phyloP scores from a whole-genome alignment of 2,113 vertebrate species.

The Tachycineta bicolor region DNA sequence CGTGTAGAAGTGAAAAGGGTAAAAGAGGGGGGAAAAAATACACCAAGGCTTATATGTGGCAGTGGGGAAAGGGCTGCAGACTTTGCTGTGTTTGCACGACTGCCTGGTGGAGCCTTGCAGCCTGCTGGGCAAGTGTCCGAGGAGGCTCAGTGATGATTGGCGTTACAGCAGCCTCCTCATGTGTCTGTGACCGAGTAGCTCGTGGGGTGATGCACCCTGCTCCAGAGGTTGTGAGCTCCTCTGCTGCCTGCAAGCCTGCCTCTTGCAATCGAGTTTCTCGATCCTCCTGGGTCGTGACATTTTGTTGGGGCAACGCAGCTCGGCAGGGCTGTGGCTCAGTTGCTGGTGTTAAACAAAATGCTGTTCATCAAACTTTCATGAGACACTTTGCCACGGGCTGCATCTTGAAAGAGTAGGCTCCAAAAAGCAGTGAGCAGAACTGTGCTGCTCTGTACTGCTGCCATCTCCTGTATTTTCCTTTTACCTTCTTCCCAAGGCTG shows the following conservation, averaged over 20 bases:
- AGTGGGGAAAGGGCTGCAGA: background rate
- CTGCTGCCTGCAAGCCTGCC: background rate
- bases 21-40: background rate
- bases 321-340: background rate
- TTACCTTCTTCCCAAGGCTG: background rate
- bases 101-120: background rate
- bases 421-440: background rate
- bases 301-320: slow-evolving; percentile 16
- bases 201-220: background rate
- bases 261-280: background rate
- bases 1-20: background rate
- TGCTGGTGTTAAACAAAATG: slow-evolving; percentile 56
- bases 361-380: slow-evolving; percentile 57
- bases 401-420: background rate
- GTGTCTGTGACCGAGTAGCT: background rate
- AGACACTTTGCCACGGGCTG: slow-evolving; percentile 20
- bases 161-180: background rate
- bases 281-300: slow-evolving; percentile 37
- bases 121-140: fast-evolving
- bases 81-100: background rate
- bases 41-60: background rate
- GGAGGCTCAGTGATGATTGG: background rate
- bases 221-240: background rate
- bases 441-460: background rate
- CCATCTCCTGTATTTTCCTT: background rate